Base-by-base conservation (phyloP, 2,113 vertebrate genomes). In the Haliaeetus leucogaster region DNA sequence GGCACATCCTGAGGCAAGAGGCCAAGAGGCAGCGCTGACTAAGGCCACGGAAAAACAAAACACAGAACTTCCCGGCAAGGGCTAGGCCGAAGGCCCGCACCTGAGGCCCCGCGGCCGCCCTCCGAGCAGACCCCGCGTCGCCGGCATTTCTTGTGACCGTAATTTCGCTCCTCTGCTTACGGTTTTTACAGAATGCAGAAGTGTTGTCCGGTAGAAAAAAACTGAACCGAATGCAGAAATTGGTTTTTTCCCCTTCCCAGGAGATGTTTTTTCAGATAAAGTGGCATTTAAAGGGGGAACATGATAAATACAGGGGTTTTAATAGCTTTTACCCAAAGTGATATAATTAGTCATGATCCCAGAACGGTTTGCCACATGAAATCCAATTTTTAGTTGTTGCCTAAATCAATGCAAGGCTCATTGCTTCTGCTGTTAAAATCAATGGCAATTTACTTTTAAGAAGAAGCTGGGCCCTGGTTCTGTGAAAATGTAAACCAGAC, bases 91-190 rank as follows among this genome's bases (percentile, higher is more conserved):
- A 11, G 0, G 13, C 50, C 19, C 3, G 1, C 68, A 42, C 83
- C 91, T 40, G 83, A 45, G 83, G 18, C 5, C 2, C 4, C 0
- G 5, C 0, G 6, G 56, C 66, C 2, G 6, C 32, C 26, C 43
- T 8, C 32, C 0, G 0, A 61, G 61, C 0, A 1, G n/a, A 3
- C 10, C 21, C 10, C 0, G 0, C 0, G 1, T 5, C 5, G 0
- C 47, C 27, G 1, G 4, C 47, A 0, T 2, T 22, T 20, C 77
- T 10, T 3, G 0, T 2, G 2, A 2, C 63, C 11, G 27, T 10
- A 7, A 19, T 29, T 15, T 59, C 80, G 16, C 56, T 34, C 56
- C n/a, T 58, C 63, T 27, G 2, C 38, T 45, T 16, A 10, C 0
- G 0, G 6, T 0, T 38, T n/a, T 36, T 47, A 40, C 42, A n/a